phyloP scores from a whole-genome alignment of 2,888 invertebrate genomes.

The Anagyrus pseudococci region DNA sequence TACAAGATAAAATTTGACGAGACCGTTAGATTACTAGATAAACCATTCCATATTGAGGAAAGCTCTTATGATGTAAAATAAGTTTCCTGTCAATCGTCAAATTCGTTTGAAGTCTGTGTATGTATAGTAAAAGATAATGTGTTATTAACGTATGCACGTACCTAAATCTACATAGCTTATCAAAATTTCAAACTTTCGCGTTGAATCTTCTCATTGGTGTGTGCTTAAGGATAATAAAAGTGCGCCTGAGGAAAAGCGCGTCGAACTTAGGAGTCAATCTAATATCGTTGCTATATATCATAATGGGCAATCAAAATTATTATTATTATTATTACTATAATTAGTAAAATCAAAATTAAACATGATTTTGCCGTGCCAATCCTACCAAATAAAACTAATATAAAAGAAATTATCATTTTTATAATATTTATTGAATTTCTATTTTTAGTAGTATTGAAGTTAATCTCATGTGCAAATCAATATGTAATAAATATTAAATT shows the following conservation, averaged over 20 bases:
- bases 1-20: constrained; percentile 29
- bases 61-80: constrained; percentile 31
- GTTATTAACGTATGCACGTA: constrained; percentile 15
- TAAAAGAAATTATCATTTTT: constrained; percentile 21
- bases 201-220: constrained; percentile 28
- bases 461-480: too few relatives aligned
- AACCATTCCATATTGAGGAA: constrained; percentile 35
- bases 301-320: constrained; percentile 21
- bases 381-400: constrained; percentile 10
- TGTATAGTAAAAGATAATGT: constrained; percentile 34
- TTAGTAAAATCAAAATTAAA: constrained; percentile 9
- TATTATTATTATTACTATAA: constrained; percentile 18
- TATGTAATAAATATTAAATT: constrained; percentile 21
- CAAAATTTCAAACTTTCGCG: constrained; percentile 20
- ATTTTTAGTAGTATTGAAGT: too few relatives aligned
- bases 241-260: constrained; percentile 35
- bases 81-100: constrained; percentile 33
- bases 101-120: constrained; percentile 32
- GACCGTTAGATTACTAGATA: constrained; percentile 38
- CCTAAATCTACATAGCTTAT: constrained; percentile 27
- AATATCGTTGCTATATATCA: constrained; percentile 20
- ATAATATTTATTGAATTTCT: too few relatives aligned
- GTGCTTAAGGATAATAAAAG: constrained; percentile 20
- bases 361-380: constrained; percentile 25
- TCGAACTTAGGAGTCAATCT: constrained; percentile 32